A percentile compares a stretch with the other conserved stretches of the same genome.
Evolutionary conservation across 2,888 invertebrate species (phyloP).

Genomic region (Ephialtes manifestator): DNA sequence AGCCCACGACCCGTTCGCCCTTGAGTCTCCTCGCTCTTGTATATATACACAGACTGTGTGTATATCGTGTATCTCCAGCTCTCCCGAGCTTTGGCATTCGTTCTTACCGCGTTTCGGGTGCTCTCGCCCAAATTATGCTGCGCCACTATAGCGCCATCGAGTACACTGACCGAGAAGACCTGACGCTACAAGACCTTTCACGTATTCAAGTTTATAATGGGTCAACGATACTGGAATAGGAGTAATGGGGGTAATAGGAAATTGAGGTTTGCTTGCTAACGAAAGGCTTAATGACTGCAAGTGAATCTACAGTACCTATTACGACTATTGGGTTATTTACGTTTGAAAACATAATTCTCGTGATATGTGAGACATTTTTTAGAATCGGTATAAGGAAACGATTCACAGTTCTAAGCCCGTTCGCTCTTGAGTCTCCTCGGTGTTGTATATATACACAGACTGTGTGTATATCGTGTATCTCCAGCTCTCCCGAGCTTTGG

Average conservation of each 20-base stretch:
- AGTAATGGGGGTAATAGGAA: too few relatives aligned
- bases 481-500: background rate
- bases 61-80: constrained; percentile 3
- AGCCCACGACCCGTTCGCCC: constrained; percentile 56
- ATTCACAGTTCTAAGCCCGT: background rate
- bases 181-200: background rate
- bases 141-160: background rate
- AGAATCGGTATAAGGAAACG: too few relatives aligned
- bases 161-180: background rate
- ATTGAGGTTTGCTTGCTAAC: too few relatives aligned
- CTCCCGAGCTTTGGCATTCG: constrained; percentile 11
- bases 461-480: constrained; percentile 3
- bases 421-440: constrained; percentile 59
- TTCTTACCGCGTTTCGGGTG: background rate
- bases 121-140: constrained; percentile 10
- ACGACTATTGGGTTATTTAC: too few relatives aligned
- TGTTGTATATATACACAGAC: background rate
- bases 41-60: constrained; percentile 3
- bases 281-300: too few relatives aligned
- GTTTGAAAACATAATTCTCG: too few relatives aligned
- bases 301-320: too few relatives aligned
- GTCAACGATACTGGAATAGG: background rate
- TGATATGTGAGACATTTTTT: too few relatives aligned
- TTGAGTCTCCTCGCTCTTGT: constrained; percentile 39
- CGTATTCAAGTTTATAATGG: background rate